Evolutionary conservation across 37 sponge, comb jelly and placozoan species (phyloP).

Genomic region (Theonella swinhoei): DNA sequence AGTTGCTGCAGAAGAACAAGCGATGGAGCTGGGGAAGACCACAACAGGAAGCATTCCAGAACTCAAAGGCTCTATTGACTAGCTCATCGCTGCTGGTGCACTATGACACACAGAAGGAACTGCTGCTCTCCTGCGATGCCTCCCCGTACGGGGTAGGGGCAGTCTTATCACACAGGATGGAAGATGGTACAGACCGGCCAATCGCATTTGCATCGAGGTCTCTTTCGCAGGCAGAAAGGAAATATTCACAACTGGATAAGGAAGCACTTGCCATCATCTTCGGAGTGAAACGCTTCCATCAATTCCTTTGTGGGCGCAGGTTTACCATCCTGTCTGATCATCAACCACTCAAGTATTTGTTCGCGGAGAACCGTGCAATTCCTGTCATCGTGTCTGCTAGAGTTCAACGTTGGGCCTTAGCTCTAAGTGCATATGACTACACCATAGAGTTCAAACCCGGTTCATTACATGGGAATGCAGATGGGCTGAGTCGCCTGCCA

Average conservation of each 20-base stretch:
- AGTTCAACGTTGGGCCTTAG: background rate
- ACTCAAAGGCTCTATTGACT: background rate
- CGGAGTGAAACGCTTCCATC: background rate
- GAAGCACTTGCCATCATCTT: background rate
- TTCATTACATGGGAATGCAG: background rate
- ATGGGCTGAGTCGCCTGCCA: background rate
- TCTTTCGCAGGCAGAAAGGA: background rate
- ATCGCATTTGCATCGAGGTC: background rate
- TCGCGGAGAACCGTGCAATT: background rate
- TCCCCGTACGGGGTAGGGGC: background rate
- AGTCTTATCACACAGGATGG: background rate
- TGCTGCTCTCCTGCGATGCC: background rate
- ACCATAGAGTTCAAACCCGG: background rate
- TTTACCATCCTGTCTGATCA: background rate
- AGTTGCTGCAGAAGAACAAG: background rate
- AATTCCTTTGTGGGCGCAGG: background rate
- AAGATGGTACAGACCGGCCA: background rate
- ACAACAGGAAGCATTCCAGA: background rate
- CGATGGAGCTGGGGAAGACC: background rate
- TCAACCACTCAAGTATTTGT: background rate
- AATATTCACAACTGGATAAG: background rate
- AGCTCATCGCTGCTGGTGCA: background rate
- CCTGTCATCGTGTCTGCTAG: background rate
- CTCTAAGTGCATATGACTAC: background rate
- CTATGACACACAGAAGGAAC: background rate